phyloP scores from a whole-genome alignment of 2,797 vertebrate genomes.

The Epinephelus malabaricus region DNA sequence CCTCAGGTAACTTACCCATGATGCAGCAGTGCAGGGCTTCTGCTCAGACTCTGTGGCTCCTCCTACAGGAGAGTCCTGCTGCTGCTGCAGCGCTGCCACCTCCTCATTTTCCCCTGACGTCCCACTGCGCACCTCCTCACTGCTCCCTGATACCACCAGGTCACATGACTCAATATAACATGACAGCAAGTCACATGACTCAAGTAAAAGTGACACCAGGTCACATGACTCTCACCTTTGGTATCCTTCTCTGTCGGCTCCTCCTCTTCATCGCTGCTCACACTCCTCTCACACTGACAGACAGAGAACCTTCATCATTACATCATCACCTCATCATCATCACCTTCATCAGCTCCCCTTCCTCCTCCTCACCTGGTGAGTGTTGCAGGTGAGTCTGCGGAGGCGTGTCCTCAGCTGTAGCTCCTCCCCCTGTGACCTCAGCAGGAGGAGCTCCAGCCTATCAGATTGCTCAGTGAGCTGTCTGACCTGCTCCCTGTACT shows the following conservation, averaged over 20 bases:
- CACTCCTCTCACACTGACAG: slow-evolving; percentile 57
- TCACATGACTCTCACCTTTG: slow-evolving; percentile 56
- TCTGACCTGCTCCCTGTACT: slow-evolving; percentile 89
- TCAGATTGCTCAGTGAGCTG: slow-evolving; percentile 89
- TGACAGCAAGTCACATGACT: neutral
- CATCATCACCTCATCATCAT: neutral
- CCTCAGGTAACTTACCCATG: slow-evolving; percentile 58
- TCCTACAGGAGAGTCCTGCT: slow-evolving; percentile 11
- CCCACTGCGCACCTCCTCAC: slow-evolving; percentile 69
- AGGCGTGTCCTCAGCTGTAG: slow-evolving; percentile 87
- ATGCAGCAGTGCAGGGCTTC: slow-evolving; percentile 40
- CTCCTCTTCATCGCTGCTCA: slow-evolving; percentile 70
- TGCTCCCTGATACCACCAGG: slow-evolving; percentile 56
- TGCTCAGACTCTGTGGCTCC: slow-evolving; percentile 11
- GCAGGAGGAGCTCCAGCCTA: slow-evolving; percentile 90
- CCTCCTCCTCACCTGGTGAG: slow-evolving; percentile 40
- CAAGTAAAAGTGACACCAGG: neutral
- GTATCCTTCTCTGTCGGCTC: neutral
- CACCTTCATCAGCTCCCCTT: neutral
- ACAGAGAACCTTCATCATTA: slow-evolving; percentile 14
- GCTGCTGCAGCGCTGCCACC: slow-evolving; percentile 6
- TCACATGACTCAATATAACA: neutral
- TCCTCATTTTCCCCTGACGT: slow-evolving; percentile 68
- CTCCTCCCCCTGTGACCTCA: slow-evolving; percentile 88
- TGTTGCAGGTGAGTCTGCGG: slow-evolving; percentile 75